phyloP scores from a whole-genome alignment of 2,888 invertebrate species.

The Oscheius myriophilus region DNA sequence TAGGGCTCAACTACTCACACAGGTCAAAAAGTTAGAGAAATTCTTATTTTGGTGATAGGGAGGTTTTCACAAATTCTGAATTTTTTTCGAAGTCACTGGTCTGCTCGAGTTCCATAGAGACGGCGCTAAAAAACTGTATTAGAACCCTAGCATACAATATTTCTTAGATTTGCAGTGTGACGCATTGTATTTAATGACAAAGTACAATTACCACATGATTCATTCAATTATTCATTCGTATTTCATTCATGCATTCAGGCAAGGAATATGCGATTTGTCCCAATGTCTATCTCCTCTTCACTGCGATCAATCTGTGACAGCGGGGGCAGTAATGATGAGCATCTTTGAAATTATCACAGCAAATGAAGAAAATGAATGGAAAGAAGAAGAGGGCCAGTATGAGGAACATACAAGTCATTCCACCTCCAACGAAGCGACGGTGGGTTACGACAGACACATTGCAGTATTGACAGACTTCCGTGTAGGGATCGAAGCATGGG shows the following conservation, averaged over 20 bases:
- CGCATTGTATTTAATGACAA: too few species aligned
- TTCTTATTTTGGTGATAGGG: too few species aligned
- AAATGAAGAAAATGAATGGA: slow-evolving; percentile 20
- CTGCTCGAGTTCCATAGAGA: too few species aligned
- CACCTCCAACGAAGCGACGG: slow-evolving; percentile 18
- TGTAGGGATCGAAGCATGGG: slow-evolving; percentile 27
- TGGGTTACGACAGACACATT: slow-evolving; percentile 9
- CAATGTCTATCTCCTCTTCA: slow-evolving; percentile 18
- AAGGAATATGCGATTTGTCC: too few species aligned
- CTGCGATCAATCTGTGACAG: slow-evolving; percentile 22
- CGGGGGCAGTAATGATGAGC: slow-evolving; percentile 29
- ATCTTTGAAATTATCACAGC: slow-evolving; percentile 23
- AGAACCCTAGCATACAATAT: too few species aligned
- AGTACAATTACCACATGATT: not conserved
- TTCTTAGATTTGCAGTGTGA: too few species aligned
- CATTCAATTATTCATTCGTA: not conserved
- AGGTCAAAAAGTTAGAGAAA: too few species aligned
- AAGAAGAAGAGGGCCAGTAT: slow-evolving; percentile 23
- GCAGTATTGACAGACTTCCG: slow-evolving; percentile 26
- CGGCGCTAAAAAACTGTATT: too few species aligned
- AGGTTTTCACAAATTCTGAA: too few species aligned
- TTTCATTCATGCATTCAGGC: not conserved
- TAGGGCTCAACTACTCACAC: too few species aligned
- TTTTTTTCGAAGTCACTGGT: too few species aligned
- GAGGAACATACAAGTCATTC: slow-evolving; percentile 27